Evolutionary conservation across 53 echinoderm and acorn worm genomes (phyloP).

Genomic region (Echinarachnius parma): DNA sequence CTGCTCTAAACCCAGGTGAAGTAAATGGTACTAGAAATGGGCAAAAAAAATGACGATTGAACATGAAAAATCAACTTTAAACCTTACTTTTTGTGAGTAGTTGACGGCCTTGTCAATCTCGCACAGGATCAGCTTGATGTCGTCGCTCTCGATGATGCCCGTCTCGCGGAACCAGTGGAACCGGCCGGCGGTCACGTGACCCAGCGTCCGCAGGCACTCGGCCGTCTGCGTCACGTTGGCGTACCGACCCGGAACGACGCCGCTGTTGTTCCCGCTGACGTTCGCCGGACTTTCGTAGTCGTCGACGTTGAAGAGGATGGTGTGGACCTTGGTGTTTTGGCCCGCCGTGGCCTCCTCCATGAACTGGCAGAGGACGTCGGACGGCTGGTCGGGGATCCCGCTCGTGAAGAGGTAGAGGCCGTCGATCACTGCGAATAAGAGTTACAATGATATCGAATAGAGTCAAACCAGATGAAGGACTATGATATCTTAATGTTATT

Average conservation of each 20-base stretch:
- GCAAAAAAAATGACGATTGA: too few species aligned
- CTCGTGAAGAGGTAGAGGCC: slow-evolving; percentile 98
- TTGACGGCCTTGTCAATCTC: slow-evolving; percentile 99
- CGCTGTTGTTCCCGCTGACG: slow-evolving; percentile 48
- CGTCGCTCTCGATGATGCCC: slow-evolving; percentile 98
- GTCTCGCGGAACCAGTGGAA: slow-evolving; percentile 99
- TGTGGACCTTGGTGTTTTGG: slow-evolving; percentile 72
- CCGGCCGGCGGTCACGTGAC: slow-evolving; percentile 87
- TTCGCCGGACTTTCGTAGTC: slow-evolving; percentile 77
- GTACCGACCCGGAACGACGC: slow-evolving; percentile 89
- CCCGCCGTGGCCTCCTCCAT: slow-evolving; percentile 90
- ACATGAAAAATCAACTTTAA: too few species aligned
- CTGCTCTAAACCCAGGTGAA: too few species aligned
- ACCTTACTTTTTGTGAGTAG: slow-evolving; percentile 97
- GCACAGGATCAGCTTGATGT: slow-evolving; percentile 80
- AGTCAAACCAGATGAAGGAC: too few species aligned
- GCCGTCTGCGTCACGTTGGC: slow-evolving; percentile 99
- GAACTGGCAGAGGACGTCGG: slow-evolving; percentile 91
- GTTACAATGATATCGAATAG: too few species aligned
- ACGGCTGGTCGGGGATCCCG: slow-evolving; percentile 93
- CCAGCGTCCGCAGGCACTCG: slow-evolving; percentile 92
- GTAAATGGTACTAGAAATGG: too few species aligned
- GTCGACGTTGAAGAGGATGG: slow-evolving; percentile 96
- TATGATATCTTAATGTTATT: too few species aligned
- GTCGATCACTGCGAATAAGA: slow-evolving; percentile 61